These are phyloP conservation scores for Hydroisotoma schaefferi DNA, from an alignment of 2,888 invertebrate species.

Conservation along the genomic window DNA sequence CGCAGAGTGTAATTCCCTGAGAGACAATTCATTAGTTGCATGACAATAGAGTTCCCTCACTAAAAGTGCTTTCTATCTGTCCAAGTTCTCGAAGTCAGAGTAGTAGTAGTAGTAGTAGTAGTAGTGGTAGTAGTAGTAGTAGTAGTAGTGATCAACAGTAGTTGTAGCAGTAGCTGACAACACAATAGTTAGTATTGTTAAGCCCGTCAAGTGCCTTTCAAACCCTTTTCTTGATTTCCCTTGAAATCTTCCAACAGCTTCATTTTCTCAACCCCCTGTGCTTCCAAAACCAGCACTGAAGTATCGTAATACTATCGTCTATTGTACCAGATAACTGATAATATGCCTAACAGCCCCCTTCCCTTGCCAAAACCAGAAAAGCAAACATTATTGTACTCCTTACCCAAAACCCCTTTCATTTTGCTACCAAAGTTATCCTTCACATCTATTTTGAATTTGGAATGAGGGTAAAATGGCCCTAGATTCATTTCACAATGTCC, in stretches of 20 bases:
- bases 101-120: neutral
- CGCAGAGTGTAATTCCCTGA: conserved; percentile 27
- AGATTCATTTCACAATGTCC: too few species aligned
- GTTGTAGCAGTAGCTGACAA: too few species aligned
- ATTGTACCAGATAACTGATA: too few species aligned
- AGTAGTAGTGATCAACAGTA: too few species aligned
- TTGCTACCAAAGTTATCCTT: neutral
- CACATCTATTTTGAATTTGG: conserved; percentile 8
- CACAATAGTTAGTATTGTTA: conserved; percentile 6
- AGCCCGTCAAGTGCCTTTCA: conserved; percentile 15
- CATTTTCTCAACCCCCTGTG: conserved; percentile 6
- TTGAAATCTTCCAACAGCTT: conserved; percentile 6
- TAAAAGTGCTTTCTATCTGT: neutral
- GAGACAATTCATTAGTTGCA: conserved; percentile 43
- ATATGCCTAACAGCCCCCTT: neutral
- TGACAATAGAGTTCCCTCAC: conserved; percentile 32
- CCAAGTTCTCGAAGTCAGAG: neutral
- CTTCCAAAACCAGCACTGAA: too few species aligned
- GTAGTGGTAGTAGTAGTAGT: neutral
- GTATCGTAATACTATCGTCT: too few species aligned
- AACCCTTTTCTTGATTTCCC: conserved; percentile 7
- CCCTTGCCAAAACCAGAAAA: too few species aligned
- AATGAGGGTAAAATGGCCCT: too few species aligned
- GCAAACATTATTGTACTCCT: neutral
- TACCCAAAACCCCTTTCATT: conserved; percentile 2